phyloP scores from a whole-genome alignment of 2,888 invertebrate species.

The Ormyrus nitidulus region DNA sequence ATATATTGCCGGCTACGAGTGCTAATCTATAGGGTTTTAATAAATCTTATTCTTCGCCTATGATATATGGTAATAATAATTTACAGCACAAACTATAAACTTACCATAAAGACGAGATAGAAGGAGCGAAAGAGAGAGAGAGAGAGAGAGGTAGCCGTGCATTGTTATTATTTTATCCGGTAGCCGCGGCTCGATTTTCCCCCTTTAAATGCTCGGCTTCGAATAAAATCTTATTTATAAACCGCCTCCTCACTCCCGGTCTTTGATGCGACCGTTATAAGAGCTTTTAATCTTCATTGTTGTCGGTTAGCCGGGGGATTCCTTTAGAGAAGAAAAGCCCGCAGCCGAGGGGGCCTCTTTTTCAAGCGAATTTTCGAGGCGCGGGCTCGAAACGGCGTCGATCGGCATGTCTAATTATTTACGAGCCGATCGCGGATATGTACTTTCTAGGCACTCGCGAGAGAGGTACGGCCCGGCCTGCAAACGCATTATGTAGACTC shows the following conservation, averaged over 20 bases:
- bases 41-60: conserved; percentile 71
- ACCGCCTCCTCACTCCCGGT: conserved; percentile 51
- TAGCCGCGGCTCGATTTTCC: conserved; percentile 47
- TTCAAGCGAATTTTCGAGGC: background rate
- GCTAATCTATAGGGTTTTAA: conserved; percentile 71
- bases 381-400: conserved; percentile 27
- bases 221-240: conserved; percentile 58
- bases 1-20: conserved; percentile 66
- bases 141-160: background rate
- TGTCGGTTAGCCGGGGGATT: conserved; percentile 24
- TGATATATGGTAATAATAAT: conserved; percentile 75
- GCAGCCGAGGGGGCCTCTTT: background rate
- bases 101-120: conserved; percentile 63
- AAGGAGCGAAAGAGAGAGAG: conserved; percentile 19
- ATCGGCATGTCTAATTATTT: conserved; percentile 50
- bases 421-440: conserved; percentile 18
- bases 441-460: conserved; percentile 21
- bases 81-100: conserved; percentile 73
- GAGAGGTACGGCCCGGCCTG: background rate
- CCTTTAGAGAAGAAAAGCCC: conserved; percentile 5
- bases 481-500: conserved; percentile 38
- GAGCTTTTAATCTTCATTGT: conserved; percentile 55
- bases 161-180: conserved; percentile 57
- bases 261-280: conserved; percentile 50
- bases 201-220: conserved; percentile 47